A percentile compares a stretch with the other conserved stretches of the same genome.
Evolutionary conservation across 2,888 invertebrate genomes (phyloP).

Genomic region (Scaptomyza flava): DNA sequence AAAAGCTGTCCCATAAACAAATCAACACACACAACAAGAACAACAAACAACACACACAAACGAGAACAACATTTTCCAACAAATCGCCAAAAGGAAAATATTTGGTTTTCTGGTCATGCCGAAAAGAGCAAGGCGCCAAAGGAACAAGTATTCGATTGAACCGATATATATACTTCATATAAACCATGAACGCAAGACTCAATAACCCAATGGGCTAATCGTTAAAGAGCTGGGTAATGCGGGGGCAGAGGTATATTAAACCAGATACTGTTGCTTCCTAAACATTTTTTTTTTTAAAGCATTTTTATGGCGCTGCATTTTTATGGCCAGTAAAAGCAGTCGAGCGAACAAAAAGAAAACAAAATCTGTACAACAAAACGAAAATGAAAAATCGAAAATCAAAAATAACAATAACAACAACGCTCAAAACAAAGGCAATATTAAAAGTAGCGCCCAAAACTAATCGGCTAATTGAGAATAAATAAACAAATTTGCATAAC

Average conservation of each 20-base stretch:
- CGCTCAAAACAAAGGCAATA: conserved; percentile 38
- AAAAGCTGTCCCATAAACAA: conserved; percentile 56
- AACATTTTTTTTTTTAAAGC: conserved; percentile 69
- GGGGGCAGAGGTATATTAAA: too few relatives aligned
- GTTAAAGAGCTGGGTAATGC: not conserved
- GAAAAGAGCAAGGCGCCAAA: conserved; percentile 68
- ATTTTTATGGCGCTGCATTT: conserved; percentile 68
- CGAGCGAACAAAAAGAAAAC: conserved; percentile 19
- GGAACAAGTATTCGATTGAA: conserved; percentile 32
- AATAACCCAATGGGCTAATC: conserved; percentile 6
- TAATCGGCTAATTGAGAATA: conserved; percentile 14
- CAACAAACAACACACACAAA: conserved; percentile 34
- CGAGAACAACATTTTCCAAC: conserved; percentile 39
- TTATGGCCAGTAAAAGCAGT: conserved; percentile 59
- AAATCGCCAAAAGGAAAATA: conserved; percentile 60
- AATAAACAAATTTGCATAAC: conserved; percentile 5
- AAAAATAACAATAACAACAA: conserved; percentile 28
- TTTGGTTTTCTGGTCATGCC: conserved; percentile 75
- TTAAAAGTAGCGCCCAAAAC: conserved; percentile 7
- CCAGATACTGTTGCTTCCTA: not conserved
- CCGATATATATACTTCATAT: conserved; percentile 1
- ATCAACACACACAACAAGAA: conserved; percentile 29
- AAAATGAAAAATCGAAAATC: conserved; percentile 1
- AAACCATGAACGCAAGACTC: conserved; percentile 3
- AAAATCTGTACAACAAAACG: conserved; percentile 11